A percentile compares a stretch with the other conserved stretches of the same genome.
Conservation (phyloP, 2,888 invertebrate genomes). For the Spialia ferax region DNA sequence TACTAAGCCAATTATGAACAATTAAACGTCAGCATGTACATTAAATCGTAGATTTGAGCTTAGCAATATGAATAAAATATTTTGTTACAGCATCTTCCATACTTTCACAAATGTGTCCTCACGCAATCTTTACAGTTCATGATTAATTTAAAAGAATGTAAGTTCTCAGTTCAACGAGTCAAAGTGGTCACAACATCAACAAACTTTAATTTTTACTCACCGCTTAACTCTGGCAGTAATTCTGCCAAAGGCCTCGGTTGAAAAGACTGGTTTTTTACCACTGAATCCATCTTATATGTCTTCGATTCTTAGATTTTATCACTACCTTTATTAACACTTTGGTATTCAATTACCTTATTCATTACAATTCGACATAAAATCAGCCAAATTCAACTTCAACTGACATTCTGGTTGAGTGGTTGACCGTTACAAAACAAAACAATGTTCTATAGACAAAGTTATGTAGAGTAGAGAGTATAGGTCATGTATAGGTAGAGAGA, state of each 20-base stretch:
- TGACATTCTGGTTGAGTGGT: no score
- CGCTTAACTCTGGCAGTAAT: constrained; percentile 64
- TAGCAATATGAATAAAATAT: no score
- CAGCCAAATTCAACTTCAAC: no score
- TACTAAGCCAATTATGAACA: no score
- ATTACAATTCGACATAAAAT: constrained; percentile 33
- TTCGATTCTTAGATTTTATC: constrained; percentile 17
- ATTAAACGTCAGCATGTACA: no score
- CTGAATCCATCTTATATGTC: constrained; percentile 50
- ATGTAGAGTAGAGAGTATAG: no score
- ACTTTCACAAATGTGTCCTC: no score
- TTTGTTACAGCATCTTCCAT: no score
- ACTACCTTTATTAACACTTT: background rate
- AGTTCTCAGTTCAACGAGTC: no score
- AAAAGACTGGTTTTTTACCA: constrained; percentile 51
- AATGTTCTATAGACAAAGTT: background rate
- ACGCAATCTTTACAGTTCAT: no score
- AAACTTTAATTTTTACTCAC: constrained; percentile 52
- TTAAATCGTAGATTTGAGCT: no score
- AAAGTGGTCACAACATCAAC: background rate
- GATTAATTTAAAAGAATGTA: background rate
- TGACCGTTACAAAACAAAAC: constrained; percentile 37
- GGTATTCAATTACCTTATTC: constrained; percentile 26
- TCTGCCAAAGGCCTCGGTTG: constrained; percentile 69
- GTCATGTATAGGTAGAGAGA: no score